Percentiles rank a stretch among this genome's conserved stretches.
Conservation (phyloP, 2,888 invertebrate species). For the Aspidiotus rigidus region DNA sequence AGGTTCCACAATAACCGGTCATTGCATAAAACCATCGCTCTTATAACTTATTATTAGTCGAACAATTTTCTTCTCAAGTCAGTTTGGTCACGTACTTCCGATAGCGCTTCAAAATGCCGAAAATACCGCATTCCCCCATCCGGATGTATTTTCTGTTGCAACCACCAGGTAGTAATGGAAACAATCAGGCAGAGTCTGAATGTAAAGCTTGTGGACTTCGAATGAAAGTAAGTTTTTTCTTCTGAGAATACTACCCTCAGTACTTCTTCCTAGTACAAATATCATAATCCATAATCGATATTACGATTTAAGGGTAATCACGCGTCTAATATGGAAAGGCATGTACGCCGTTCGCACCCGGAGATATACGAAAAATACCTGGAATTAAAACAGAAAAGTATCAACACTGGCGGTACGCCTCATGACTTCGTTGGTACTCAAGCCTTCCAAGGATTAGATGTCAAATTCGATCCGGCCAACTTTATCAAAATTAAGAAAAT, state of each 20-base stretch:
- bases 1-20: too few species aligned
- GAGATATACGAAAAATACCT: conserved; percentile 15
- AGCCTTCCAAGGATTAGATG: background rate
- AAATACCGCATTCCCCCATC: conserved; percentile 12
- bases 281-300: background rate
- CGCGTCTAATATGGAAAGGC: conserved; percentile 20
- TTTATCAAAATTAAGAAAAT: background rate
- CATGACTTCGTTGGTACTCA: background rate
- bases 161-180: conserved; percentile 11
- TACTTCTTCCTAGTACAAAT: too few species aligned
- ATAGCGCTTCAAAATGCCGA: background rate
- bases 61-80: too few species aligned
- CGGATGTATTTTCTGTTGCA: conserved; percentile 20
- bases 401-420: conserved; percentile 8
- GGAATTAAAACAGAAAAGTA: conserved; percentile 16
- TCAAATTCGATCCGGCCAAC: background rate
- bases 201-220: conserved; percentile 11
- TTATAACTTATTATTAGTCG: too few species aligned
- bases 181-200: conserved; percentile 8
- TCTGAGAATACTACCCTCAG: background rate
- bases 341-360: conserved; percentile 16
- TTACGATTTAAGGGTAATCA: conserved; percentile 10
- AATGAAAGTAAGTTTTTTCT: conserved; percentile 11
- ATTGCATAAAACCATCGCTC: too few species aligned
- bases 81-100: too few species aligned